Percentiles rank a stretch among this genome's conserved stretches.
Conservation (phyloP, 2,113 vertebrate genomes). For the Sapajus apella region DNA sequence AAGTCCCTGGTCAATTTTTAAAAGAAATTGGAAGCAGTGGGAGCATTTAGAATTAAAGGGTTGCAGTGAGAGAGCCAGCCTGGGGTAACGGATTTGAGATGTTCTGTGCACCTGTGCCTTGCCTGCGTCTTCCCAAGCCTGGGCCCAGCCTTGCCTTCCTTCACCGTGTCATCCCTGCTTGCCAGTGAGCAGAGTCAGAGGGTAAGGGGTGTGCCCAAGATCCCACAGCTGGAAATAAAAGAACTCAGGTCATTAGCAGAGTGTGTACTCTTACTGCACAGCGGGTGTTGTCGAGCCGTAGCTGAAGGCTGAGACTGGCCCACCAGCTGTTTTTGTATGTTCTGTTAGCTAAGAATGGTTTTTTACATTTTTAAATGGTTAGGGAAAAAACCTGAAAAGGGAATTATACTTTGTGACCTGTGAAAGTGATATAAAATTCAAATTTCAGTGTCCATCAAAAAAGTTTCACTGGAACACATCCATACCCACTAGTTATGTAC, state of each 20-base stretch:
- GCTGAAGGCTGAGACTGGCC: background rate
- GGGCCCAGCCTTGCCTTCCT: background rate
- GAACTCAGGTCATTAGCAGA: background rate
- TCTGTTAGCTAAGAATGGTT: conserved; percentile 22
- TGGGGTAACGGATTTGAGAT: background rate
- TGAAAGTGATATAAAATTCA: conserved; percentile 33
- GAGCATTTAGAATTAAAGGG: background rate
- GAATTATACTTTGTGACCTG: background rate
- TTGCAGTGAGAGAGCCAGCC: background rate
- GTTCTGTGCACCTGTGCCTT: rapidly evolving
- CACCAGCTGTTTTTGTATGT: conserved; percentile 5
- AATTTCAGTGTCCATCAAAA: background rate
- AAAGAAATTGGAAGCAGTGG: background rate
- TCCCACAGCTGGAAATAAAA: background rate
- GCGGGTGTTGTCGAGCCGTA: background rate
- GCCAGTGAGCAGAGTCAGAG: background rate
- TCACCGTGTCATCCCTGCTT: background rate
- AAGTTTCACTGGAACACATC: background rate
- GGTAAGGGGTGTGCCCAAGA: background rate
- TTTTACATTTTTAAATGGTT: conserved; percentile 2
- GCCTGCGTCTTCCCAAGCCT: background rate
- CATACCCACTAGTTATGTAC: background rate
- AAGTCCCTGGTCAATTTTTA: background rate
- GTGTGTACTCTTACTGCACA: background rate
- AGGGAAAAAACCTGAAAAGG: background rate